Percentiles rank a stretch among this genome's conserved stretches.
These are phyloP conservation scores for Nebria ingens DNA, from an alignment of 1,140 invertebrate species.

Conservation along the genomic window DNA sequence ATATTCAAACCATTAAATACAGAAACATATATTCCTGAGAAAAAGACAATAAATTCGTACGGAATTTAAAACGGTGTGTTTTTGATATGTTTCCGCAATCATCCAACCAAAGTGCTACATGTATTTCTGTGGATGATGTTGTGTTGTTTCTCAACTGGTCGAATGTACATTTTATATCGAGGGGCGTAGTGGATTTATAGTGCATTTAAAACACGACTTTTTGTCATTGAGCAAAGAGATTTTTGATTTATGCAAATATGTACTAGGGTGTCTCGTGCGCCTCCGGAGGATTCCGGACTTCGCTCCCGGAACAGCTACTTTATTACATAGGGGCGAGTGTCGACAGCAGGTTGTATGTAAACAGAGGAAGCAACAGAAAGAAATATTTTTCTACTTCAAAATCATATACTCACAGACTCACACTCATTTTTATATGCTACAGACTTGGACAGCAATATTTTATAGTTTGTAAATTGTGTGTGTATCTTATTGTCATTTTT, in stretches of 20 bases:
- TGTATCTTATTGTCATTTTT: too few relatives aligned
- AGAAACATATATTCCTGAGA: constrained; percentile 14
- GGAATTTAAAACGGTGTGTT: not conserved
- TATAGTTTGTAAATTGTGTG: too few relatives aligned
- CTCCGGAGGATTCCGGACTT: not conserved
- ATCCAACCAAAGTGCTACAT: not conserved
- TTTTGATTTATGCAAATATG: constrained; percentile 9
- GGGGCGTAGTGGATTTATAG: constrained; percentile 1
- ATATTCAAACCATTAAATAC: constrained; percentile 19
- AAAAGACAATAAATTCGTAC: not conserved
- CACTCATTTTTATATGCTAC: too few relatives aligned
- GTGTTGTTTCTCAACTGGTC: not conserved
- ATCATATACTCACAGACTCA: too few relatives aligned
- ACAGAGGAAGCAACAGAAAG: constrained; percentile 14
- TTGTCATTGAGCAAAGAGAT: constrained; percentile 8
- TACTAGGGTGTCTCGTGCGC: not conserved
- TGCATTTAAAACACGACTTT: constrained; percentile 7
- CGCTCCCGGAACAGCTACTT: not conserved
- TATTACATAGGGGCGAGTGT: constrained; percentile 8
- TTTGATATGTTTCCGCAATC: constrained; percentile 1
- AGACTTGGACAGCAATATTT: too few relatives aligned
- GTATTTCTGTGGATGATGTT: not conserved
- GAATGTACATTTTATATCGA: not conserved
- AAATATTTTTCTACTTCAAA: too few relatives aligned
- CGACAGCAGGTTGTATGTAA: constrained; percentile 13